phyloP scores from a whole-genome alignment of 2,797 vertebrate genomes.

The Dipus sagitta region DNA sequence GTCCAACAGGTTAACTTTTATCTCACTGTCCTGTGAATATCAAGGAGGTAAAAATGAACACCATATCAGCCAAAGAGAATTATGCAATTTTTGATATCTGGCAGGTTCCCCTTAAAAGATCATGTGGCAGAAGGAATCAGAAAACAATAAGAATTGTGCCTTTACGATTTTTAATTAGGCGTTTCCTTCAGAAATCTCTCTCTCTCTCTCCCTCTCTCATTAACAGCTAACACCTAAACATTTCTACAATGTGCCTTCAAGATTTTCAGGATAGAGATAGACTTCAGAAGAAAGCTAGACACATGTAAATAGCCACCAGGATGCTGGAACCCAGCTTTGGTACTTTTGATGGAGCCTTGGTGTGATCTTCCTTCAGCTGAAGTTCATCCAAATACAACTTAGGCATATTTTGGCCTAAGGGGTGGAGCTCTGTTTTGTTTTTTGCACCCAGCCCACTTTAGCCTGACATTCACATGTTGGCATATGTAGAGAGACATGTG shows the following conservation, averaged over 20 bases:
- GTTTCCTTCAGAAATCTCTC: constrained; percentile 43
- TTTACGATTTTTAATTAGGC: neutral
- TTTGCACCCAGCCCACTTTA: neutral
- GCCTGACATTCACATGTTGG: neutral
- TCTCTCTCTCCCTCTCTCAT: neutral
- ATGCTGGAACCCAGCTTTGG: neutral
- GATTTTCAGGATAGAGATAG: neutral
- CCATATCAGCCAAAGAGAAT: constrained; percentile 44
- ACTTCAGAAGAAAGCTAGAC: neutral
- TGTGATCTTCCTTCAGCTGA: neutral
- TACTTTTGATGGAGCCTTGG: neutral
- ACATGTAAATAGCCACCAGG: neutral
- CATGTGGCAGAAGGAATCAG: constrained; percentile 4
- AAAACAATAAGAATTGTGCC: neutral
- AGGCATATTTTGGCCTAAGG: neutral
- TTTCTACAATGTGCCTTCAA: neutral
- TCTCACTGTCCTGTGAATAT: constrained; percentile 15
- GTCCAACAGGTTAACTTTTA: constrained; percentile 70
- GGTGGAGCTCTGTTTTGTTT: neutral
- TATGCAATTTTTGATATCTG: neutral
- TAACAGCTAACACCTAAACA: too few relatives aligned
- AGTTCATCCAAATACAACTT: neutral
- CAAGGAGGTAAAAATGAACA: neutral
- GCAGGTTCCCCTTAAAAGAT: constrained; percentile 21
- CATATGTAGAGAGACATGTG: neutral